Base-by-base conservation (phyloP, 2,888 invertebrate genomes). In the Nemurella pictetii region DNA sequence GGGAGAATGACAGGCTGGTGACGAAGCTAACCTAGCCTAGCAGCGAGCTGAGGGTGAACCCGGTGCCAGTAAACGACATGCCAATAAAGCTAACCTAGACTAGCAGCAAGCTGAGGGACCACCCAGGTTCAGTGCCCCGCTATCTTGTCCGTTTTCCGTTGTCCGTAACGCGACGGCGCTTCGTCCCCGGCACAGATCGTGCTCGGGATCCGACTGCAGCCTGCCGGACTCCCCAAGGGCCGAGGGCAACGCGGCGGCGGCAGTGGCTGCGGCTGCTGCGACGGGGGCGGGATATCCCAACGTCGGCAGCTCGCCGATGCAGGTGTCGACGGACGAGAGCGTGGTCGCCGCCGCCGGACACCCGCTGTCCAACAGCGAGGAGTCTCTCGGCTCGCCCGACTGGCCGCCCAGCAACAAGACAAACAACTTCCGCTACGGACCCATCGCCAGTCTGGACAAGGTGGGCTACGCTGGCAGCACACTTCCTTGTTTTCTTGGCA, bases 281-380 rank as follows among this genome's bases (percentile, higher is more conserved):
- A n/a, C n/a, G n/a, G n/a, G n/a, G n/a, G n/a, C n/a, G n/a, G n/a
- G n/a, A n/a, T n/a, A n/a, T n/a, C n/a, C 77, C 81, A 91, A 90
- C 27, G 55, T 55, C 87, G 88, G 91, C 78, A 91, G 90, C 26
- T 91, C 91, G 26, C 91, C 91, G 4, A 91, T 91, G 91, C 91
- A 91, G 87, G 91, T 91, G 2, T 91, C 91, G 87, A 91, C 91
- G 1, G 91, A 91, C 87, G 87, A 87, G 73, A 83, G 84, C 35
- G 55, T 83, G 9, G 35, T 91, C 87, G 91, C 91, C 91, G 87
- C 90, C 1, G 91, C 91, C 86, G 87, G 87, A 29, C 80, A 80
- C n/a, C 36, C 35, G n/a, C 80, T 82, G 27, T 85, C 86, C 20
- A 84, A 83, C 26, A 84, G 85, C 83, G 86, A 86, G 25, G 86